These are phyloP conservation scores for Origma solitaria DNA, from an alignment of 2,113 vertebrate species.

Conservation along the genomic window DNA sequence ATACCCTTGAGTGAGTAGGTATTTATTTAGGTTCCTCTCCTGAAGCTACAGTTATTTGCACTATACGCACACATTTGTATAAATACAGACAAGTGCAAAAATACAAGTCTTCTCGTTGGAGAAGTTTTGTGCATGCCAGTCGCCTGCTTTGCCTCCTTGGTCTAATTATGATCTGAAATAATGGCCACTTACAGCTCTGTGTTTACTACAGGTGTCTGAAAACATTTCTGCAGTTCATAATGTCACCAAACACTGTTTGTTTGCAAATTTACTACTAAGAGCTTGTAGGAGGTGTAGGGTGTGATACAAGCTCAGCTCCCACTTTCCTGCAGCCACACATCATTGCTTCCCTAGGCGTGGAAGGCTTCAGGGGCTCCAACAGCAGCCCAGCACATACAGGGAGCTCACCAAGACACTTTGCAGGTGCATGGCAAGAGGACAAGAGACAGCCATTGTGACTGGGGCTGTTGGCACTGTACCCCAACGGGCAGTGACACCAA, in stretches of 20 bases:
- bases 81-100: neutral
- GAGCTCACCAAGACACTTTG: neutral
- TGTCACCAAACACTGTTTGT: neutral
- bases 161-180: neutral
- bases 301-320: neutral
- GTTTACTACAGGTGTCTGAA: neutral
- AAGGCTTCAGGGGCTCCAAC: neutral
- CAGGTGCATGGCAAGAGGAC: neutral
- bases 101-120: neutral
- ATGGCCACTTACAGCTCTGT: fast-evolving
- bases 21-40: neutral
- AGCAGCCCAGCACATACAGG: neutral
- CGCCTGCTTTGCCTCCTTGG: neutral
- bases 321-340: neutral
- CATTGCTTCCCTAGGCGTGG: neutral
- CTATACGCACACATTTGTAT: neutral
- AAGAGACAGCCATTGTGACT: no score
- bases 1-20: neutral
- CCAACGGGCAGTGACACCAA: neutral
- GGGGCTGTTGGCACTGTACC: neutral
- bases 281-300: neutral
- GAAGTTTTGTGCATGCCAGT: neutral
- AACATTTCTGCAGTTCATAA: neutral
- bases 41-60: neutral
- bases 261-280: neutral